Evolutionary conservation across 2,888 invertebrate genomes (phyloP).

Genomic region (Crematogaster levior): DNA sequence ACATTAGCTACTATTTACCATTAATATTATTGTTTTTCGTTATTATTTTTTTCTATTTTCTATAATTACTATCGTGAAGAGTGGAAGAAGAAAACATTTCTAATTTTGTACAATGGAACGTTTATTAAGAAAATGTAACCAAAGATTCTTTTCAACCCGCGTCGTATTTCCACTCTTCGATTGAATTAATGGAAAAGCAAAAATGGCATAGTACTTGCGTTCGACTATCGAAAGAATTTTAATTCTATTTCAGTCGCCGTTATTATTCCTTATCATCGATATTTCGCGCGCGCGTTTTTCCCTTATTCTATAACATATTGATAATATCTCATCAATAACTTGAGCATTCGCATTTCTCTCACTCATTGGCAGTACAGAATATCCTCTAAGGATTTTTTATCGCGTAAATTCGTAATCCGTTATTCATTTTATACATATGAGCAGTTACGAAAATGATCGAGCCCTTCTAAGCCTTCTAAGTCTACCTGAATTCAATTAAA

Average conservation of each 20-base stretch:
- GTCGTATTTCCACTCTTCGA: conserved; percentile 72
- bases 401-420: conserved; percentile 39
- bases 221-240: conserved; percentile 41
- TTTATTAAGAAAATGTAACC: conserved; percentile 62
- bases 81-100: conserved; percentile 71
- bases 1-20: conserved; percentile 70
- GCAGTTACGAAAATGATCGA: conserved; percentile 12
- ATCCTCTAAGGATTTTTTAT: conserved; percentile 51
- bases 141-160: conserved; percentile 53
- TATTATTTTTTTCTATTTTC: conserved; percentile 70
- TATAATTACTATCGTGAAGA: conserved; percentile 72
- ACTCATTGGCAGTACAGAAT: conserved; percentile 71
- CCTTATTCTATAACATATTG: conserved; percentile 57
- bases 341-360: conserved; percentile 69
- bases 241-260: conserved; percentile 54
- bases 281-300: conserved; percentile 29
- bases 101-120: conserved; percentile 74
- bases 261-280: conserved; percentile 28
- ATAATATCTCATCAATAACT: conserved; percentile 60
- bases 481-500: conserved; percentile 20
- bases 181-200: conserved; percentile 64
- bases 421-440: conserved; percentile 35
- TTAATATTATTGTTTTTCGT: conserved; percentile 71
- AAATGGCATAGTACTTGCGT: conserved; percentile 70
- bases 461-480: conserved; percentile 12